Percentiles rank a stretch among this genome's conserved stretches.
These are phyloP conservation scores for Nasonia longicornis DNA, from an alignment of 1,140 invertebrate genomes.

Conservation along the genomic window DNA sequence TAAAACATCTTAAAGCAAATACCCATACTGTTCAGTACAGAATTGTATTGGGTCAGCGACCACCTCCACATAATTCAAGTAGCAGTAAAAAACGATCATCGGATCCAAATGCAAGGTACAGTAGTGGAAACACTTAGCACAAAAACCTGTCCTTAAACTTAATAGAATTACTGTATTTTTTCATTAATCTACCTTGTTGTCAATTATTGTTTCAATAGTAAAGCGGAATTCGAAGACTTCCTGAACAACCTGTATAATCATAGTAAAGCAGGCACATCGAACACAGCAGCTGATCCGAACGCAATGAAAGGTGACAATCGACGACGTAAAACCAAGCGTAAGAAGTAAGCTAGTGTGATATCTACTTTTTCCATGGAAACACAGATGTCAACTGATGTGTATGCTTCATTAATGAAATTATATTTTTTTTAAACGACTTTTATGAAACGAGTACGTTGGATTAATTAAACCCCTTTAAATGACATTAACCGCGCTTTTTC, in stretches of 20 bases:
- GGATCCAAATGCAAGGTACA: constrained; percentile 61
- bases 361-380: constrained; percentile 28
- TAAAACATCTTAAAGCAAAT: constrained; percentile 85
- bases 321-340: constrained; percentile 68
- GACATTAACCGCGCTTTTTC: constrained; percentile 14
- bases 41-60: constrained; percentile 82
- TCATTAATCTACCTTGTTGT: not conserved
- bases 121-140: not conserved
- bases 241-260: constrained; percentile 74
- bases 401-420: constrained; percentile 31
- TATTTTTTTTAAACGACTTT: constrained; percentile 31
- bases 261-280: constrained; percentile 60
- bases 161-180: not conserved
- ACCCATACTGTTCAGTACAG: constrained; percentile 93
- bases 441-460: not conserved
- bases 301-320: constrained; percentile 61
- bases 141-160: not conserved
- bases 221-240: constrained; percentile 75
- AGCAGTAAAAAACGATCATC: constrained; percentile 60
- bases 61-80: constrained; percentile 65
- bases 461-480: constrained; percentile 13
- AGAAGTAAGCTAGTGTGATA: constrained; percentile 59
- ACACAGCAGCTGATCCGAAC: constrained; percentile 57
- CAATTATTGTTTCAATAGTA: constrained; percentile 61
- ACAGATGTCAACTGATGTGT: constrained; percentile 25